These are phyloP conservation scores for Semnornis frantzii DNA, from an alignment of 2,113 vertebrate genomes.

Conservation along the genomic window DNA sequence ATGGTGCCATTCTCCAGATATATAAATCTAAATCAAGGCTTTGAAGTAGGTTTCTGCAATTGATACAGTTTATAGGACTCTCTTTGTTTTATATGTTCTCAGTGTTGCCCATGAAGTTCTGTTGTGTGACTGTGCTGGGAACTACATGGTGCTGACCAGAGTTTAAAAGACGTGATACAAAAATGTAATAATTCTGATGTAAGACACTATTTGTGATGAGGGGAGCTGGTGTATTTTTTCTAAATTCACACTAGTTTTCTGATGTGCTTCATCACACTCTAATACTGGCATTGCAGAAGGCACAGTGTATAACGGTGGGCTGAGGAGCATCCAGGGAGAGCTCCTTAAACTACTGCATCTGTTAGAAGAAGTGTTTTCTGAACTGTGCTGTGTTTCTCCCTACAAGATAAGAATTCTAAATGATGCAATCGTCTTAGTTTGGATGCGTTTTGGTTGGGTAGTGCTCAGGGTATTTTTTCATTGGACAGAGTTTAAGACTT, in stretches of 20 bases:
- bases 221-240: neutral
- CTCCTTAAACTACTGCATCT: neutral
- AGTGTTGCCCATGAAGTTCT: neutral
- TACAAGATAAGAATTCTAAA: neutral
- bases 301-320: fast-evolving
- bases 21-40: neutral
- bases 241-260: neutral
- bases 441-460: neutral
- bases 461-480: neutral
- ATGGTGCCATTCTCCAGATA: neutral
- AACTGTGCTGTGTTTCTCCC: neutral
- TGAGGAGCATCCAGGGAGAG: neutral
- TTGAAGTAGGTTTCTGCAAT: fast-evolving
- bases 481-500: neutral
- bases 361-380: neutral
- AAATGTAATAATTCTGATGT: neutral
- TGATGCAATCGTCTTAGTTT: neutral
- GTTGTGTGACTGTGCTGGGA: neutral
- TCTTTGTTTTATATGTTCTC: neutral
- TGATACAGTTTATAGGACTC: neutral
- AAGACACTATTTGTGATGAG: neutral
- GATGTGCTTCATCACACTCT: neutral
- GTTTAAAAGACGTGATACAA: neutral
- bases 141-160: neutral
- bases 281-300: neutral